Conservation (phyloP, 2,888 invertebrate genomes). For the Barypeithes pellucidus region DNA sequence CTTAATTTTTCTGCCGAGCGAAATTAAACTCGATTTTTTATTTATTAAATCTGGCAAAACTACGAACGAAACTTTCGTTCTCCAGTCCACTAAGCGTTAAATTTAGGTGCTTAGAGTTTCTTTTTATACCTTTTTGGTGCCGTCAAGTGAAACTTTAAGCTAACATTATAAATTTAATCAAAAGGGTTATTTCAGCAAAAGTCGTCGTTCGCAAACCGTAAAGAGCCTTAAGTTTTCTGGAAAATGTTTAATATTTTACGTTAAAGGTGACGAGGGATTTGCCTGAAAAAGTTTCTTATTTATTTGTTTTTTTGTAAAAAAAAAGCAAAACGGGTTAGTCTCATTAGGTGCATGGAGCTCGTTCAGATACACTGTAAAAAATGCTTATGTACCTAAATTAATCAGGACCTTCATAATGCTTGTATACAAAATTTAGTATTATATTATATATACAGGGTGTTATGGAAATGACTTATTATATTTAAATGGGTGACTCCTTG, state of each 20-base stretch:
- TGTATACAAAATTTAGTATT: no score
- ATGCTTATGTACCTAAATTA: no score
- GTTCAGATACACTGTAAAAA: background rate
- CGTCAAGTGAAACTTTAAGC: constrained; percentile 36
- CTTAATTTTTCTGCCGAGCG: constrained; percentile 30
- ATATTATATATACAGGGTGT: no score
- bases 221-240: background rate
- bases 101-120: constrained; percentile 34
- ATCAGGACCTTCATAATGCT: no score
- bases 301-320: background rate
- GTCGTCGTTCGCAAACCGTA: constrained; percentile 26
- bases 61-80: constrained; percentile 29
- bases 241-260: constrained; percentile 30
- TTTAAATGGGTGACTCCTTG: no score
- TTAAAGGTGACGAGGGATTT: constrained; percentile 15
- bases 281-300: constrained; percentile 5
- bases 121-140: constrained; percentile 32
- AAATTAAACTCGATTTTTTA: constrained; percentile 43
- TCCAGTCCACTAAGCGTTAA: constrained; percentile 36
- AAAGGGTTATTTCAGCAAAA: constrained; percentile 25
- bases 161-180: constrained; percentile 41
- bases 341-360: background rate
- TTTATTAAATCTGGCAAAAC: constrained; percentile 47
- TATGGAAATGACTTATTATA: no score
- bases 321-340: background rate